Conservation (phyloP, 2,113 vertebrate genomes). For the Hiodon alosoides region DNA sequence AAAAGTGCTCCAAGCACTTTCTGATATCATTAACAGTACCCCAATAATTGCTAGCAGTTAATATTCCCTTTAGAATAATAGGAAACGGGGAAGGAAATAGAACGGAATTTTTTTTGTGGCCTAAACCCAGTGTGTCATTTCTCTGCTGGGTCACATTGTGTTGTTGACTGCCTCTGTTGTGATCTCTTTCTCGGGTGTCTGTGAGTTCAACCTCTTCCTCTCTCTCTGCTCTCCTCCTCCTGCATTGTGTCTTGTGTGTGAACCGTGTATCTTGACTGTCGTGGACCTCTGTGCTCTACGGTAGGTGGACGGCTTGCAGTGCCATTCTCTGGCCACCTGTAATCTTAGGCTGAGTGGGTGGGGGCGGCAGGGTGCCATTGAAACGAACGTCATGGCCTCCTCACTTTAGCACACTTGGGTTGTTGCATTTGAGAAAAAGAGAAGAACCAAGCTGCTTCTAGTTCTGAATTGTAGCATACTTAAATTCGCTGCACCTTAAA, state of each 20-base stretch:
- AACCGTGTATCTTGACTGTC: slow-evolving; percentile 64
- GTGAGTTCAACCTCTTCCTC: slow-evolving; percentile 69
- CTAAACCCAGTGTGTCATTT: slow-evolving; percentile 53
- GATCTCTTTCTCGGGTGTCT: slow-evolving; percentile 56
- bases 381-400: background rate
- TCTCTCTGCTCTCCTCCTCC: slow-evolving; percentile 63
- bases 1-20: background rate
- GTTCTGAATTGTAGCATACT: too few species aligned
- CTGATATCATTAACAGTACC: background rate
- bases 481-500: too few species aligned
- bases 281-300: slow-evolving; percentile 60
- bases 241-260: slow-evolving; percentile 62
- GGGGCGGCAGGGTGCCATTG: slow-evolving; percentile 11
- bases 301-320: slow-evolving; percentile 65
- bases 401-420: background rate
- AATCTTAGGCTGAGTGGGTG: slow-evolving; percentile 28
- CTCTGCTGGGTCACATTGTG: slow-evolving; percentile 45
- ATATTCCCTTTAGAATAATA: background rate
- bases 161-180: slow-evolving; percentile 51
- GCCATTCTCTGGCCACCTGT: slow-evolving; percentile 48
- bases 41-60: background rate
- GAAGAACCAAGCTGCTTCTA: too few species aligned
- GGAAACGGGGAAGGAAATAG: background rate
- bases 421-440: too few species aligned
- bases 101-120: background rate